Base-by-base conservation (phyloP, 2,888 invertebrate species). In the Strigamia crassipes region DNA sequence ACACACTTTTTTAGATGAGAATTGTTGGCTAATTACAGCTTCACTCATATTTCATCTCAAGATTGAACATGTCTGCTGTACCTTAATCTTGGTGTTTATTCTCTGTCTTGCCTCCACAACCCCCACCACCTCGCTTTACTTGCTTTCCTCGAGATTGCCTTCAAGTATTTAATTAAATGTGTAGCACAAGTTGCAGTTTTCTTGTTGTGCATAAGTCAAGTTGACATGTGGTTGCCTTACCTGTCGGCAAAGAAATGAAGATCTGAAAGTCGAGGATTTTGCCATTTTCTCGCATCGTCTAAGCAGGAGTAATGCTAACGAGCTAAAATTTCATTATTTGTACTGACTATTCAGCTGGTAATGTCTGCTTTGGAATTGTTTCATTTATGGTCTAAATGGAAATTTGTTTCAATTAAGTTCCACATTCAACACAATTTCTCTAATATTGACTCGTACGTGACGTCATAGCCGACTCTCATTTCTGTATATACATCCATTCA, bases 51-150 rank as follows among this genome's bases (percentile, higher is more conserved):
- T 73, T 73, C 73, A 73, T 73, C 73, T 31, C 27, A 27, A 73
- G 73, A 73, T 73, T 73, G 73, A 73, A 73, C 73, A 73, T 73
- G 73, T 73, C 73, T 73, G 27, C 73, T 73, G 27, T 73, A 73
- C 73, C 73, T 73, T 73, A 73, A 73, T 73, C 73, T 73, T 73
- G 73, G 73, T 73, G 73, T 73, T 73, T 73, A 73, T 73, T 73
- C 73, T 31, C 73, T 73, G 38, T 73, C 73, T 73, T 73, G 73
- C 73, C 27, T 73, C 73, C 9, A 12, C 31, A 23, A 31, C 27
- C 73, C 73, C 31, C 73, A 15, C 51, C n/a, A 23, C 31, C 73
- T 27, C 73, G 13, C 13, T 73, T 73, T 31, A 15, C 73, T 73
- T 73, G 73, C 73, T 18, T 18, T 56, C 56, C 56, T 73, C 73